Base-by-base conservation (phyloP, 2,888 invertebrate species). In the Callinectes sapidus region DNA sequence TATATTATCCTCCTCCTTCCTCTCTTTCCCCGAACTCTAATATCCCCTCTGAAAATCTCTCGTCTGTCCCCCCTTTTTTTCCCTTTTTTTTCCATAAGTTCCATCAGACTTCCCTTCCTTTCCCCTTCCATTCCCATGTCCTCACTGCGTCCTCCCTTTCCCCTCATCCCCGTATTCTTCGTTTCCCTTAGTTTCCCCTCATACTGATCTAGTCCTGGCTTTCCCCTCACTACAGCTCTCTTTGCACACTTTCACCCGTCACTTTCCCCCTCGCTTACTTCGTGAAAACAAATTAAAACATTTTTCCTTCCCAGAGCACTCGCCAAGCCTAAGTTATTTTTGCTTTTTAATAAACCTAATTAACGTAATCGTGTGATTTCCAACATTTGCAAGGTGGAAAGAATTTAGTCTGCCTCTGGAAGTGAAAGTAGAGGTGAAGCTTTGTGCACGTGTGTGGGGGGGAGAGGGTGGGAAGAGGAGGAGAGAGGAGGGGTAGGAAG, bases 141-240 rank as follows among this genome's bases (percentile, higher is more conserved):
- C 71, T 28, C 71, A 13, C 71, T 5, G 28, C 13, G 10, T 13
- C 71, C 28, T 71, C 28, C 28, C 71, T 71, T 71, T 71, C 71
- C 71, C 28, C 71, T 71, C 71, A 71, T n/a, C 71, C 71, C 71
- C 71, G n/a, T 71, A 71, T 28, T 71, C 71, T 71, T 71, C 71
- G 18, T 71, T 71, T 71, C 71, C 71, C 28, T 71, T 71, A 28
- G 71, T 71, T 71, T 71, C 71, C n/a, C 28, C 71, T 71, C 71
- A 71, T 71, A 8, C 1, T 71, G n/a, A 71, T 71, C 71, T 13
- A 71, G 71, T n/a, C 1, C 71, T 71, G 71, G n/a, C 71, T 71
- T 71, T 71, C 71, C 71, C 71, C 71, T 71, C 71, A 71, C n/a
- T 71, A n/a, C 8, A 28, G 13, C n/a, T 28, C 71, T 71, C 61